Conservation (phyloP, 2,888 invertebrate genomes). For the Germaria angustata region DNA sequence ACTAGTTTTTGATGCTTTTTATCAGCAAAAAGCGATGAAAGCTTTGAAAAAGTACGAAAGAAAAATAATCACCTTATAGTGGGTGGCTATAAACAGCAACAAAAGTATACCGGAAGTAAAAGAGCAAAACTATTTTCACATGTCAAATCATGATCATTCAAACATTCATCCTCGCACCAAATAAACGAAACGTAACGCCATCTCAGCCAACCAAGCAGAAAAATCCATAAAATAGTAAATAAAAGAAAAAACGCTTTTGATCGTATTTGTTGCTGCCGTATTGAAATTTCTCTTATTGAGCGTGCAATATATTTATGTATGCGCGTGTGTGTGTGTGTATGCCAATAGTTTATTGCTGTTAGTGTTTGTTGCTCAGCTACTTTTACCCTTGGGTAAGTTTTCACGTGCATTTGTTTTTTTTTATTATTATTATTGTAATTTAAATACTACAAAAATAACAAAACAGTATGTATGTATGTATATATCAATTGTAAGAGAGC, state of each 20-base stretch:
- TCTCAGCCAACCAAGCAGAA: constrained; percentile 35
- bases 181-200: constrained; percentile 40
- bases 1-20: constrained; percentile 4
- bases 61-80: neutral
- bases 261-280: neutral
- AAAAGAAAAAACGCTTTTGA: constrained; percentile 2
- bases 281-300: constrained; percentile 26
- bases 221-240: constrained; percentile 42
- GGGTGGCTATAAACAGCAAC: constrained; percentile 19
- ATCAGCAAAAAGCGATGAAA: constrained; percentile 13
- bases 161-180: constrained; percentile 45
- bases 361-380: constrained; percentile 11
- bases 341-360: neutral
- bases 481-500: constrained; percentile 56
- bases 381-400: constrained; percentile 46
- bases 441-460: constrained; percentile 35
- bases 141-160: constrained; percentile 54
- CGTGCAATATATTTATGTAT: neutral
- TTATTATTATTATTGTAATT: constrained; percentile 33
- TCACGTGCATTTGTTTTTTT: constrained; percentile 14
- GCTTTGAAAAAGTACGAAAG: constrained; percentile 29
- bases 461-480: constrained; percentile 36
- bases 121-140: constrained; percentile 56
- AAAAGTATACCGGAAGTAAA: constrained; percentile 59
- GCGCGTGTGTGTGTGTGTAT: neutral